These are phyloP conservation scores for Scleropages formosus DNA, from an alignment of 2,797 vertebrate species.

Conservation along the genomic window DNA sequence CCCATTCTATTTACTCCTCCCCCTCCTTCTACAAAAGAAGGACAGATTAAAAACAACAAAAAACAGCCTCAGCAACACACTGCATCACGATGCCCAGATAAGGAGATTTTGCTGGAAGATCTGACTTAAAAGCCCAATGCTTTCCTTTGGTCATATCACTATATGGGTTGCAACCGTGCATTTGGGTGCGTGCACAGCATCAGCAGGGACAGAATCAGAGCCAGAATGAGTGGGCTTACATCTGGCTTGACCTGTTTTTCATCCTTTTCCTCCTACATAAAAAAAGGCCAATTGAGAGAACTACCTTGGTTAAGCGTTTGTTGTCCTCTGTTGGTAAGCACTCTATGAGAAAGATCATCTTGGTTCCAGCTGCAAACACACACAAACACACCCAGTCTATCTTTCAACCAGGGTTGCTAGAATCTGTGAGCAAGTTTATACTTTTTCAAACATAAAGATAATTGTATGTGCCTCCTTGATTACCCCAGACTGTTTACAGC, in stretches of 20 bases:
- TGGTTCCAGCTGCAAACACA: too few relatives aligned
- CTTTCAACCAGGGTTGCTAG: too few relatives aligned
- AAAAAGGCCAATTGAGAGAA: conserved; percentile 16
- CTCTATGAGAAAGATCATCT: too few relatives aligned
- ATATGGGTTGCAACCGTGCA: not conserved
- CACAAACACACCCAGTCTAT: too few relatives aligned
- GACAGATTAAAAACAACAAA: not conserved
- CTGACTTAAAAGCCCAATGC: not conserved
- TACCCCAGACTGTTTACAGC: too few relatives aligned
- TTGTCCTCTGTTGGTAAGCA: too few relatives aligned
- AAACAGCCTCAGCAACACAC: not conserved
- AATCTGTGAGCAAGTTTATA: too few relatives aligned
- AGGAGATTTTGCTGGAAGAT: not conserved
- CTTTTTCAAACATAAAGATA: too few relatives aligned
- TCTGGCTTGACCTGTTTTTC: conserved; percentile 8
- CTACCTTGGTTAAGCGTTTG: conserved; percentile 18
- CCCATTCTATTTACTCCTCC: not conserved
- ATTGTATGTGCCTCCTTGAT: too few relatives aligned
- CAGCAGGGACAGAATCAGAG: conserved; percentile 27
- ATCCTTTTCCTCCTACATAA: not conserved
- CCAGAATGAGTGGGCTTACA: conserved; percentile 10
- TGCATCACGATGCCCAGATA: not conserved
- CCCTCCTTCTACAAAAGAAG: not conserved
- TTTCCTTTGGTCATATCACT: not conserved
- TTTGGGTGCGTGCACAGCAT: conserved; percentile 21